Conservation (phyloP, 37 sponge, comb jelly and placozoan species). For the Chondrosia reniformis region DNA sequence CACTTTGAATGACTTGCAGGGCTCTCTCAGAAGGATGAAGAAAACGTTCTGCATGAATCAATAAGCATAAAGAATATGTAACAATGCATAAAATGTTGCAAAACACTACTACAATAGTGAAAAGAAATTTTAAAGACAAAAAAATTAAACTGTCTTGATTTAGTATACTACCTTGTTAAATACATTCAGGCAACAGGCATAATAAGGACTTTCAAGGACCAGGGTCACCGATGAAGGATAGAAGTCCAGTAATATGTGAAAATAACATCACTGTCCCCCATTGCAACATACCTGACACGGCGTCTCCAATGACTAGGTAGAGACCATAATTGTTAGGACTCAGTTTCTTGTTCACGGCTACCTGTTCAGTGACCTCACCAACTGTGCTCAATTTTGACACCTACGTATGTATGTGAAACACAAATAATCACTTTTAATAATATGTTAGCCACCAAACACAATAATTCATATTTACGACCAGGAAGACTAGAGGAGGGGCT, state of each 20-base stretch:
- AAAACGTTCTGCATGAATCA: conserved; percentile 14
- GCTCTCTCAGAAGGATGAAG: conserved; percentile 52
- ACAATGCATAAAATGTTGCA: too few relatives aligned
- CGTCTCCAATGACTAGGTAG: conserved; percentile 69
- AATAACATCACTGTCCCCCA: background rate
- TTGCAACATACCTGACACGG: conserved; percentile 36
- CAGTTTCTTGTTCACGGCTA: conserved; percentile 36
- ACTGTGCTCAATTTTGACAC: conserved; percentile 41
- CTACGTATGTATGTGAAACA: conserved; percentile 14
- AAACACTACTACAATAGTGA: too few relatives aligned
- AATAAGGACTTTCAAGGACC: too few relatives aligned
- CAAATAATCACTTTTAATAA: conserved; percentile 6
- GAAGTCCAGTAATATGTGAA: too few relatives aligned
- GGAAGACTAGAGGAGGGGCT: too few relatives aligned
- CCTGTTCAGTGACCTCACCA: conserved; percentile 45
- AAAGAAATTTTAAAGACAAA: too few relatives aligned
- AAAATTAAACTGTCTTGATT: too few relatives aligned
- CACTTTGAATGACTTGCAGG: conserved; percentile 40
- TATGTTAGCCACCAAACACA: background rate
- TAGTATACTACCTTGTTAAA: too few relatives aligned
- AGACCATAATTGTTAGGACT: conserved; percentile 57
- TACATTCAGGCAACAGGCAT: too few relatives aligned
- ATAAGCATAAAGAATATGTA: background rate
- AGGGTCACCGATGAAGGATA: too few relatives aligned
- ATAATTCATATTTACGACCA: too few relatives aligned